These are phyloP conservation scores for Etia nguti DNA, from an alignment of 2,113 vertebrate genomes.

Conservation along the genomic window DNA sequence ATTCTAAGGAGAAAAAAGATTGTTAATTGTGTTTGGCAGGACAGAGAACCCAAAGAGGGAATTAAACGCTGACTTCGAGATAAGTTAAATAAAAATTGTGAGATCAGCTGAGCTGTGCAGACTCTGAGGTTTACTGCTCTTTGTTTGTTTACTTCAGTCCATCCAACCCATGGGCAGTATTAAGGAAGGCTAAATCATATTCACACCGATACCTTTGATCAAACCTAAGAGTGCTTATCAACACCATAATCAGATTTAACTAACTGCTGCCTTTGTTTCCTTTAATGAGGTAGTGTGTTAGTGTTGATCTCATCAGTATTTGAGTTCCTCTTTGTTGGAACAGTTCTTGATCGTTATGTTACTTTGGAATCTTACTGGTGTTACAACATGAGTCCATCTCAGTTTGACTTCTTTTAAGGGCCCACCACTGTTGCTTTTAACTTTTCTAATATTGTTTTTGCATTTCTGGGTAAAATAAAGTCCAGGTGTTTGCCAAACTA, in stretches of 20 bases:
- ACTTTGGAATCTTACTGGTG: not conserved
- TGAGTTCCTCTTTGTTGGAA: not conserved
- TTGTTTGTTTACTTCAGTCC: not conserved
- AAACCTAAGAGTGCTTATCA: not conserved
- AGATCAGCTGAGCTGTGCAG: not conserved
- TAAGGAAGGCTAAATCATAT: not conserved
- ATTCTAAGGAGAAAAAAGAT: not conserved
- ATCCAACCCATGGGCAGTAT: not conserved
- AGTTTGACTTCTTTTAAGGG: not conserved
- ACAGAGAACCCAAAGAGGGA: not conserved
- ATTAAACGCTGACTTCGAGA: not conserved
- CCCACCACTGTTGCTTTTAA: not conserved
- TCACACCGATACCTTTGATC: not conserved
- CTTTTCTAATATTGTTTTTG: not conserved
- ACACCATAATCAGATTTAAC: not conserved
- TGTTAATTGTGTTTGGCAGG: not conserved
- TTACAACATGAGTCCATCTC: not conserved
- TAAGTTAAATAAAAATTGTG: not conserved
- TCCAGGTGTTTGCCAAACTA: not conserved
- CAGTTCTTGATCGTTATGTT: not conserved
- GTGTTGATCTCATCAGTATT: not conserved
- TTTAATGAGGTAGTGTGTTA: not conserved
- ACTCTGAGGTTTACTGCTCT: not conserved
- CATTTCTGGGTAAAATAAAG: rapidly evolving
- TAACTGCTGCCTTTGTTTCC: not conserved